A percentile compares a stretch with the other conserved stretches of the same genome.
Conservation (phyloP, 2,888 invertebrate genomes). For the Smittia sp. region DNA sequence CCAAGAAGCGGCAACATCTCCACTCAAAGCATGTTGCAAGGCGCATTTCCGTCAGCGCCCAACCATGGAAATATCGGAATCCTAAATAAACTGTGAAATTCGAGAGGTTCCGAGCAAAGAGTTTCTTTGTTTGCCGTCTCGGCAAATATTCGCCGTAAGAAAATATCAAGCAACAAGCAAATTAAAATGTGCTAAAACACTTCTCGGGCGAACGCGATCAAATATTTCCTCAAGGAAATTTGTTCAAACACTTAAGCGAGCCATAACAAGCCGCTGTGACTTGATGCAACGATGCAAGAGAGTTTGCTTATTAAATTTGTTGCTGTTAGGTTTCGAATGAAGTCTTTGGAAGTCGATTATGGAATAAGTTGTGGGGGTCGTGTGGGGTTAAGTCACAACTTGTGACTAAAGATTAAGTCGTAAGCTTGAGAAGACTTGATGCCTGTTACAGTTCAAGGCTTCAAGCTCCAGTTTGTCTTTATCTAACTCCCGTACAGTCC, state of each 20-base stretch:
- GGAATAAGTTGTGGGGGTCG: too few species aligned
- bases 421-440: background rate
- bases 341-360: too few species aligned
- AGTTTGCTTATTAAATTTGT: too few species aligned
- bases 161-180: background rate
- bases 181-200: conserved; percentile 20
- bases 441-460: background rate
- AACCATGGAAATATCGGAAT: background rate
- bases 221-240: conserved; percentile 7
- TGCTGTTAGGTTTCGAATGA: too few species aligned
- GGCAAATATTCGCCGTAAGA: conserved; percentile 4
- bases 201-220: background rate
- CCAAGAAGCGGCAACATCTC: background rate
- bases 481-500: background rate
- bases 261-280: background rate
- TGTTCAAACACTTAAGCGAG: conserved; percentile 4
- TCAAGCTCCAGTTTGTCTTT: background rate
- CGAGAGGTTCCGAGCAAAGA: background rate
- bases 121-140: background rate
- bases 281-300: background rate
- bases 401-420: background rate
- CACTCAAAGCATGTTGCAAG: background rate
- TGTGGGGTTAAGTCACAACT: too few species aligned
- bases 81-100: conserved; percentile 15
- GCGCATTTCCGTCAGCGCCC: conserved; percentile 4